Conservation (phyloP, 2,888 invertebrate species). For the Acronicta leporina region DNA sequence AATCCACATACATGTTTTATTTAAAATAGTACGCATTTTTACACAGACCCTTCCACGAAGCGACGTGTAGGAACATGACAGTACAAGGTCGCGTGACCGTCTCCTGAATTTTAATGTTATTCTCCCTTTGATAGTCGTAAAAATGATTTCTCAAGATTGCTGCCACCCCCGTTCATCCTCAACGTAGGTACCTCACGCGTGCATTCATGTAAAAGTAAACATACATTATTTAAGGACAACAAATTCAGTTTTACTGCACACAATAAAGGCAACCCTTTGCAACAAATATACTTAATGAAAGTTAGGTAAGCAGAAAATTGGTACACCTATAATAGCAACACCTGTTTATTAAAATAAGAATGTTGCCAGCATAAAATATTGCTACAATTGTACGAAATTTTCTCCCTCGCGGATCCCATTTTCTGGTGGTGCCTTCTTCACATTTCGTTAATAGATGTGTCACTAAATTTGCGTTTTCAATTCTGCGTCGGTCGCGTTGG, state of each 20-base stretch:
- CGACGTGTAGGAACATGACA: slow-evolving; percentile 67
- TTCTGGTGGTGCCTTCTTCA: slow-evolving; percentile 75
- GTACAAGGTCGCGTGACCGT: slow-evolving; percentile 80
- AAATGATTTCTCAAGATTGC: slow-evolving; percentile 78
- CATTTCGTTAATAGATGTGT: slow-evolving; percentile 86
- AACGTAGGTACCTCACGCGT: slow-evolving; percentile 58
- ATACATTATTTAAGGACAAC: slow-evolving; percentile 14
- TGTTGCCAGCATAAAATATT: slow-evolving; percentile 54
- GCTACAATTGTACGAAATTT: slow-evolving; percentile 62
- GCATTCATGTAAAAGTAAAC: slow-evolving; percentile 49
- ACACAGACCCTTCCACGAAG: slow-evolving; percentile 61
- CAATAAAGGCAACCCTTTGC: slow-evolving; percentile 32
- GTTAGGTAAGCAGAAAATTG: slow-evolving; percentile 42
- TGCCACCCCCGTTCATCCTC: slow-evolving; percentile 45
- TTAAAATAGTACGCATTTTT: slow-evolving; percentile 63
- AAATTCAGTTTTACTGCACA: slow-evolving; percentile 16
- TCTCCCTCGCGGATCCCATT: slow-evolving; percentile 67
- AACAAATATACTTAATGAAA: slow-evolving; percentile 47
- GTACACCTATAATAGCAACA: slow-evolving; percentile 44
- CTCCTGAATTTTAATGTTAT: slow-evolving; percentile 84
- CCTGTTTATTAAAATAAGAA: slow-evolving; percentile 59
- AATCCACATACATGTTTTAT: slow-evolving; percentile 75
- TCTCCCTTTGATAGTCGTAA: slow-evolving; percentile 84
- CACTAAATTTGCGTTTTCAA: slow-evolving; percentile 88
- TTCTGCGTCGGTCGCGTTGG: slow-evolving; percentile 73